Evolutionary conservation across 1,140 invertebrate genomes (phyloP).

Genomic region (Lucilia sericata): DNA sequence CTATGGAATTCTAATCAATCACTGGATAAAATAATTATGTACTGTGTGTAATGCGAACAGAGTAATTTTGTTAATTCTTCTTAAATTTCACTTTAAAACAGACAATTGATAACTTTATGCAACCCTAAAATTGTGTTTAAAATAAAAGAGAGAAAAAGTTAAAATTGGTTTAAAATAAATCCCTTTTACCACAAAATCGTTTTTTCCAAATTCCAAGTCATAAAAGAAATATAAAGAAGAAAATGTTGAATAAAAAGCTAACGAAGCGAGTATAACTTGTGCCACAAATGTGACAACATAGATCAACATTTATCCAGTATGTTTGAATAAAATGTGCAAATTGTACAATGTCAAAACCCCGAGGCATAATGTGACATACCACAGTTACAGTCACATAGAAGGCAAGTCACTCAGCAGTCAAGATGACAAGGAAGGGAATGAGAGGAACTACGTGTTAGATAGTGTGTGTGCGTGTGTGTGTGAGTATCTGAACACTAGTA

Average conservation of each 20-base stretch:
- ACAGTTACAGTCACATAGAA: slow-evolving; percentile 6
- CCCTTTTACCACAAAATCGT: slow-evolving; percentile 37
- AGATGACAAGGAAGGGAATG: neutral
- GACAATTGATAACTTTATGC: neutral
- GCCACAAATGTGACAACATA: slow-evolving; percentile 21
- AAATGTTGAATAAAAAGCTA: slow-evolving; percentile 27
- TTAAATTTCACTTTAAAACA: neutral
- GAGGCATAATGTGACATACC: slow-evolving; percentile 25
- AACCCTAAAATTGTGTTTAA: neutral
- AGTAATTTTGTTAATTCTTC: neutral
- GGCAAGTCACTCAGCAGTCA: slow-evolving; percentile 3
- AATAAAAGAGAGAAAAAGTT: slow-evolving; percentile 1
- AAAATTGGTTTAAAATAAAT: slow-evolving; percentile 36
- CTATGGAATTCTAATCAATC: too few species aligned
- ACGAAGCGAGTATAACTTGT: slow-evolving; percentile 32
- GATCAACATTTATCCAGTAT: slow-evolving; percentile 38
- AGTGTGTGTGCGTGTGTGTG: too few species aligned
- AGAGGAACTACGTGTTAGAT: too few species aligned
- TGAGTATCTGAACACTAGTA: too few species aligned
- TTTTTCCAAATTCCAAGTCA: slow-evolving; percentile 25
- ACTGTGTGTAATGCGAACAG: neutral
- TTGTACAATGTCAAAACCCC: slow-evolving; percentile 28
- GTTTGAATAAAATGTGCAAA: slow-evolving; percentile 29
- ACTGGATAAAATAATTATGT: too few species aligned
- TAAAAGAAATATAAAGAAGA: neutral